Base-by-base conservation (phyloP, 2,888 invertebrate species). In the Coremacera marginata region DNA sequence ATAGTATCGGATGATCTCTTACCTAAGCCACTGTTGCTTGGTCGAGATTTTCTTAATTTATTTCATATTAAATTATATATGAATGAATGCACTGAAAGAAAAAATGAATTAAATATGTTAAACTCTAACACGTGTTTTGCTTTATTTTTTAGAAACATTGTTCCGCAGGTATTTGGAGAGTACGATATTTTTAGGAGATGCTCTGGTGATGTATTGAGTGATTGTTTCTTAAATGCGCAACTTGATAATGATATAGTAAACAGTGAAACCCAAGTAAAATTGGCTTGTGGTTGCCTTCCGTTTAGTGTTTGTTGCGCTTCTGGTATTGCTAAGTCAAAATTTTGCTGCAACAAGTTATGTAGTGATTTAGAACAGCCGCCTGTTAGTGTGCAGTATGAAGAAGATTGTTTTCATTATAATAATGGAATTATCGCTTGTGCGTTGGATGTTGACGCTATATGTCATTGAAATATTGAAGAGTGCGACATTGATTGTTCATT, bases 401-500 rank as follows among this genome's bases (percentile, higher is more conserved):
- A 70, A 16, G 70, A 70, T 51, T 51, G 51, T 70, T 70, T 70
- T 51, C 25, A 11, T 52, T 25, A 25, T 52, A 52, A 51, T 16
- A 51, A n/a, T 14, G 70, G 22, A 70, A 55, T 51, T 52, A 70
- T 70, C 52, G 44, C 19, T 71, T 55, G 55, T 71, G 16, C 70
- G 16, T 8, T 71, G 19, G 37, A 71, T 37, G 71, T 49, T 57
- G 34, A 31, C 37, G 71, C 71, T 9, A 57, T 60, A 55, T 55
- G 31, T 57, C 27, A 57, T 8, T 22, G 25, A 52, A 57, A 71
- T n/a, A 37, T 55, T n/a, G 5, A n/a, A 37, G 71, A 71, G 16
- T n/a, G n/a, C 31, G 44, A 71, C 19, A 71, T 71, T 19, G 52
- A 70, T 51, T 70, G 31, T 70, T 70, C 70, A 27, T 55, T 70